A percentile compares a stretch with the other conserved stretches of the same genome.
phyloP scores from a whole-genome alignment of 2,888 invertebrate genomes.

The Brachylomia viminalis region DNA sequence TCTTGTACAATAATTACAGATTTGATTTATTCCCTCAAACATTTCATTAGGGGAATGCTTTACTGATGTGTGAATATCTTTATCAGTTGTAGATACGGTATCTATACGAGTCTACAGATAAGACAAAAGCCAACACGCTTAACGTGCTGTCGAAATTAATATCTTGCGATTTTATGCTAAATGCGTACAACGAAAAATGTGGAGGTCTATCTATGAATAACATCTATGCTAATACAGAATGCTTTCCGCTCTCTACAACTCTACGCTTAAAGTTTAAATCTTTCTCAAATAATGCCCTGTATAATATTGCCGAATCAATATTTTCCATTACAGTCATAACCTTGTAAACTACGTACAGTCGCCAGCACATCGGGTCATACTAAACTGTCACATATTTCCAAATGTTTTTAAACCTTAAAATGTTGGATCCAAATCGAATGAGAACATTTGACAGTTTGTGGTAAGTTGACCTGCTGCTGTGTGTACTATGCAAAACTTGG shows the following conservation, averaged over 20 bases:
- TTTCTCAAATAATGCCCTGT: slow-evolving; percentile 58
- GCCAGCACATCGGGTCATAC: too few species aligned
- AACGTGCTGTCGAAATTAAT: slow-evolving; percentile 76
- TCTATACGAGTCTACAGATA: slow-evolving; percentile 79
- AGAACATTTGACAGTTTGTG: too few species aligned
- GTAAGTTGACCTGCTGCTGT: too few species aligned
- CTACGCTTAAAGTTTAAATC: slow-evolving; percentile 46
- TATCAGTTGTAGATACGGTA: slow-evolving; percentile 83
- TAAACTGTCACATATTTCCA: too few species aligned
- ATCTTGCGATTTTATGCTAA: slow-evolving; percentile 70
- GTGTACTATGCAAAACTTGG: slow-evolving; percentile 76
- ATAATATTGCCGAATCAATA: slow-evolving; percentile 50
- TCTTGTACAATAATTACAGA: slow-evolving; percentile 70
- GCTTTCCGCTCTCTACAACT: slow-evolving; percentile 37
- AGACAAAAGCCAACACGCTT: slow-evolving; percentile 73
- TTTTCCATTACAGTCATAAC: slow-evolving; percentile 59
- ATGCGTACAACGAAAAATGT: slow-evolving; percentile 53
- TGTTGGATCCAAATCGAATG: too few species aligned
- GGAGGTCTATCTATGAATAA: slow-evolving; percentile 57
- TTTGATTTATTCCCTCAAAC: slow-evolving; percentile 63
- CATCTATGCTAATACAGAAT: slow-evolving; percentile 61
- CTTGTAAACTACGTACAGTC: slow-evolving; percentile 59
- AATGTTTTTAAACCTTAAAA: too few species aligned
- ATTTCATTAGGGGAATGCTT: slow-evolving; percentile 64
- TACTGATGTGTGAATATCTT: slow-evolving; percentile 78